Evolutionary conservation across 1,140 invertebrate species (phyloP).

Genomic region (Drosophila persimilis): DNA sequence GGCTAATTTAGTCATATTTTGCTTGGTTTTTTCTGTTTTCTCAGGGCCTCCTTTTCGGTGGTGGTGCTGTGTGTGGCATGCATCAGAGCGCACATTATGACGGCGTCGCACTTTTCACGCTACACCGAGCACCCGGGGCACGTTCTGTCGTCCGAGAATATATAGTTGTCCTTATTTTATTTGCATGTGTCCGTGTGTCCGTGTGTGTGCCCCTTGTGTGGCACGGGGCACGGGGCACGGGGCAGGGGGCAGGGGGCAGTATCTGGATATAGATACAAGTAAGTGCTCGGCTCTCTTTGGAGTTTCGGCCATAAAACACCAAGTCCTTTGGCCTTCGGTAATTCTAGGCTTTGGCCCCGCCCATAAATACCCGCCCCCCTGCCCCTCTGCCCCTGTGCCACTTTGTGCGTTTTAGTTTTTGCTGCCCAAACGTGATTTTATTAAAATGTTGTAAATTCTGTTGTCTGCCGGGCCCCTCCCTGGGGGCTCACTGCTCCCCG

Average conservation of each 20-base stretch:
- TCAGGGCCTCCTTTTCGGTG: neutral
- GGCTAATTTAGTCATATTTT: conserved; percentile 66
- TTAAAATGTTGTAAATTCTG: conserved; percentile 55
- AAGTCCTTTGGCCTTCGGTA: conserved; percentile 54
- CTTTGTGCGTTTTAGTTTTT: conserved; percentile 44
- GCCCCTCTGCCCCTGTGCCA: neutral
- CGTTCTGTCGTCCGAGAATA: conserved; percentile 26
- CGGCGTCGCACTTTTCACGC: conserved; percentile 60
- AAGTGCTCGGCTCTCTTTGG: conserved; percentile 43
- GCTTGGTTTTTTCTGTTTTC: neutral
- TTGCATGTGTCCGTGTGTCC: conserved; percentile 47
- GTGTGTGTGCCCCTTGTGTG: conserved; percentile 21
- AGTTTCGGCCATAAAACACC: conserved; percentile 47
- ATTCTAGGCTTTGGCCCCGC: conserved; percentile 23
- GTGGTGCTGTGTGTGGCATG: conserved; percentile 40
- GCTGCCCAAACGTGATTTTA: conserved; percentile 63
- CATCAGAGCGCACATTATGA: conserved; percentile 62
- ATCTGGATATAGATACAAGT: conserved; percentile 12
- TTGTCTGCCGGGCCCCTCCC: neutral
- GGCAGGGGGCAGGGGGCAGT: too few species aligned
- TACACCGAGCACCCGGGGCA: conserved; percentile 40
- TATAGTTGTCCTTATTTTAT: conserved; percentile 62
- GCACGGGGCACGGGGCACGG: too few species aligned
- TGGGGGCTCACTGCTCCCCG: neutral
- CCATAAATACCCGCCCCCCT: too few species aligned